These are phyloP conservation scores for Melanerpes formicivorus DNA, from an alignment of 2,113 vertebrate species.

Conservation along the genomic window DNA sequence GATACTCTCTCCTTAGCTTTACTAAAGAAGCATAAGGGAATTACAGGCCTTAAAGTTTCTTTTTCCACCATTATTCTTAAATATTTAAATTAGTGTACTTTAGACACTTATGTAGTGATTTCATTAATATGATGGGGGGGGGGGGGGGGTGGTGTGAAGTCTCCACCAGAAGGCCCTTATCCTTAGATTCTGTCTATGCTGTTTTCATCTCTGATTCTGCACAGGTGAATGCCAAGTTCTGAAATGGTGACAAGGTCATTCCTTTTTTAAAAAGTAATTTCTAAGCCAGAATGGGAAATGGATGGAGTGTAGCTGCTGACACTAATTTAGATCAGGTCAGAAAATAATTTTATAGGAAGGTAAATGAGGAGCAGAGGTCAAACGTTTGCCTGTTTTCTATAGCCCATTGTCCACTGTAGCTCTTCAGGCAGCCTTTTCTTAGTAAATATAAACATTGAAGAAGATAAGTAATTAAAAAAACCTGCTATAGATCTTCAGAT, in stretches of 20 bases:
- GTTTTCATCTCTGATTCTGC: background rate
- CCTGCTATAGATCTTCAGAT: constrained; percentile 37
- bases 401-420: background rate
- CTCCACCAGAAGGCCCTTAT: background rate
- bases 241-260: constrained; percentile 18
- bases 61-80: background rate
- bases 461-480: constrained; percentile 51
- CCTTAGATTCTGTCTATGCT: background rate
- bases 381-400: background rate
- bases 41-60: background rate
- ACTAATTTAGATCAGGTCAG: constrained; percentile 54
- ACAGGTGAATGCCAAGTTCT: background rate
- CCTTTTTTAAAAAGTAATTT: constrained; percentile 35
- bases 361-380: constrained; percentile 45
- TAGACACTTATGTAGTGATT: background rate
- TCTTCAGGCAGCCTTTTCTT: background rate
- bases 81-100: background rate
- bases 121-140: background rate
- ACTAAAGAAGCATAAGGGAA: background rate
- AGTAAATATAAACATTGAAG: background rate
- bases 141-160: no score
- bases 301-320: background rate
- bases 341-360: constrained; percentile 30
- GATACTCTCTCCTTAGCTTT: background rate
- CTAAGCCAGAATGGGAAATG: constrained; percentile 5